Base-by-base conservation (phyloP, 2,888 invertebrate genomes). In the Stenurella melanura region DNA sequence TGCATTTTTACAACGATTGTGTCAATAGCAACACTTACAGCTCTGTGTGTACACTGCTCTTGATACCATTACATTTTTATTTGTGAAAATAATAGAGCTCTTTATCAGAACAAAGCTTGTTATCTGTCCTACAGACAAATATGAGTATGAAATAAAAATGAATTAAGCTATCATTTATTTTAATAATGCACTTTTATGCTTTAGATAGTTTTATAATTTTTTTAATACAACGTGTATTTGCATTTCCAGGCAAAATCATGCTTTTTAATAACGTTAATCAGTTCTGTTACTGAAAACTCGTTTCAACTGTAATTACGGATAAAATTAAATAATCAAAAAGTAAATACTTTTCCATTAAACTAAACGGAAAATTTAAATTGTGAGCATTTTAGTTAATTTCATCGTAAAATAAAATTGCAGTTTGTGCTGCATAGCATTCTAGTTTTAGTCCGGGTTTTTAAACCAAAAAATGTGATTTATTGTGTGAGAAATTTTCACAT, bases 11-110 rank as follows among this genome's bases (percentile, higher is more conserved):
- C 19, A 19, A 38, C 64, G 18, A 19, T 64, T 64, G 42, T 42
- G 64, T 18, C 50, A 64, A n/a, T 42, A 38, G 42, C 64, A 18
- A 64, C 64, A 42, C 42, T 64, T 64, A 42, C 12, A 50, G 15
- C 15, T 6, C 15, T 50, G n/a, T n/a, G 3, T n/a, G n/a, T 6
- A 50, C n/a, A 50, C 21, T 26, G 15, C 11, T 42, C 11, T 11
- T 42, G 30, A 34, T 9, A 9, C 30, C 42, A 42, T 42, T 42
- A 50, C 12, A n/a, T n/a, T 50, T 50, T 50, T 50, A n/a, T 50
- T n/a, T 15, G 42, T 15, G 7, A n/a, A 50, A 15, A 15, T 34
- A 17, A n/a, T 11, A 50, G 15, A 50, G 50, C 50, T 50, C n/a
- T 50, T 50, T 50, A 50, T n/a, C 6, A 34, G 9, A 34, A 7